Base-by-base conservation (phyloP, 2,797 vertebrate species). In the Cynodonichthys magdalenae region DNA sequence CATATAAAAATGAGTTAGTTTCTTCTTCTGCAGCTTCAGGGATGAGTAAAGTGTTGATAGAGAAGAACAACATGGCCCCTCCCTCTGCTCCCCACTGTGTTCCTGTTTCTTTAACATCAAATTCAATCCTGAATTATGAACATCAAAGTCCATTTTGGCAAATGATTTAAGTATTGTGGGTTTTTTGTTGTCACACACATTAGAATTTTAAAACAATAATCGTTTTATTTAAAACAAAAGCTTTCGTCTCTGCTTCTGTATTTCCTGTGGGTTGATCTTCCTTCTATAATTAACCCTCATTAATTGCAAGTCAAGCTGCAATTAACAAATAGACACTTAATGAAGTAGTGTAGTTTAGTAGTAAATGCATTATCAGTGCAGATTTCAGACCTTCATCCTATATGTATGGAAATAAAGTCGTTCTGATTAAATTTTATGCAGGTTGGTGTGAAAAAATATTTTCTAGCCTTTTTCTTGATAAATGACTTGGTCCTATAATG, bases 241-340 rank as follows among this genome's bases (percentile, higher is more conserved):
- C 44, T 45, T 63, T 63, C 76, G 74, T 77, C 53, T 53, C 54
- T 73, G 31, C 3, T 72, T 73, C 64, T 67, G 59, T 48, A 71
- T 79, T 81, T 87, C 87, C 85, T 77, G 15, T 28, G 71, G 54
- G 90, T 82, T 85, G 87, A 80, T 90, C 86, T 86, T 77, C 72
- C 77, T 83, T 90, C 78, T 47, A 88, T 90, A 93, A 94, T 93
- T 94, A 94, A 92, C 93, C 91, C 11, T 82, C 64, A 66, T 81
- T 94, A 92, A 92, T 93, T 91, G 89, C 87, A 87, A 93, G 92
- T 92, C 91, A 91, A 90, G 86, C 84, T 66, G 81, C 88, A 91
- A 93, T 93, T 92, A 94, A 92, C 89, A 91, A 93, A 92, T 89
- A 85, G 83, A 89, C 88, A 80, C 75, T 79, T 89, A 90, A 88